Evolutionary conservation across 2,113 vertebrate genomes (phyloP).

Genomic region (Grammomys surdaster): DNA sequence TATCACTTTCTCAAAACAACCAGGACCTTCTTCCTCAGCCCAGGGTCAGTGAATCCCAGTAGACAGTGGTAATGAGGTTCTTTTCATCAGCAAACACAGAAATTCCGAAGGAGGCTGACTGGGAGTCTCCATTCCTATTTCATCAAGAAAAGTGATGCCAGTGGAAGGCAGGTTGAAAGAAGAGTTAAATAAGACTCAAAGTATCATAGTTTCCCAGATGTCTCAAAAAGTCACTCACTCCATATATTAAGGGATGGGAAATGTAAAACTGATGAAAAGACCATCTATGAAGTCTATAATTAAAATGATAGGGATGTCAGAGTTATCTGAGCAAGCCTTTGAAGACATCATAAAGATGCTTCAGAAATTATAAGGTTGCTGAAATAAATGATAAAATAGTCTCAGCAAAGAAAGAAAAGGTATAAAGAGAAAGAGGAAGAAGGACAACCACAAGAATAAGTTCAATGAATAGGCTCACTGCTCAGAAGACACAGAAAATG

Average conservation of each 20-base stretch:
- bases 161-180: background rate
- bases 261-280: slow-evolving; percentile 9
- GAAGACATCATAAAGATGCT: background rate
- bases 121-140: background rate
- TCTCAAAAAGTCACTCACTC: background rate
- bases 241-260: background rate
- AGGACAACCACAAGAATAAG: background rate
- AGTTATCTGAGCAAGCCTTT: background rate
- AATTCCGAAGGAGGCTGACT: background rate
- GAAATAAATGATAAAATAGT: background rate
- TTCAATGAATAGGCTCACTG: background rate
- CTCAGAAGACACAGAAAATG: background rate
- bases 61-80: background rate
- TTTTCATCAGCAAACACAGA: background rate
- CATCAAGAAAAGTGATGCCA: background rate
- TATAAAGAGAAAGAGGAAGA: background rate
- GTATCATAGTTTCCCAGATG: background rate
- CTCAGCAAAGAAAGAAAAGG: slow-evolving; percentile 8
- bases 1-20: background rate
- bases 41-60: background rate
- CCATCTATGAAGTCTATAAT: background rate
- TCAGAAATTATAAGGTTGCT: background rate
- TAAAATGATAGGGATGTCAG: background rate
- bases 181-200: background rate
- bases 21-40: background rate